Evolutionary conservation across 2,113 vertebrate genomes (phyloP).

Genomic region (Tenebrosternarchus preto): DNA sequence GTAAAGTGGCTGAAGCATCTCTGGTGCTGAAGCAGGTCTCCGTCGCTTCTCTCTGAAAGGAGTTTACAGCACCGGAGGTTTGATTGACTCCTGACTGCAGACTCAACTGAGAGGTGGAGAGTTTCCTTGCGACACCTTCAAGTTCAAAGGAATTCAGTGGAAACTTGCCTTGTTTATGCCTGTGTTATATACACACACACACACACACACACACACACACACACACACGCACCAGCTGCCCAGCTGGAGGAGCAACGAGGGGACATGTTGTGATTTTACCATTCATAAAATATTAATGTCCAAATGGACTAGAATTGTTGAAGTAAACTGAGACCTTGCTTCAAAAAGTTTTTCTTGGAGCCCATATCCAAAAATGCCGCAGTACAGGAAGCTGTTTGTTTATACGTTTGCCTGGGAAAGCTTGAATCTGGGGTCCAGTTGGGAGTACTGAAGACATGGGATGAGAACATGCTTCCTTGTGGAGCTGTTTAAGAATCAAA

Average conservation of each 20-base stretch:
- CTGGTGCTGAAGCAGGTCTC: conserved; percentile 36
- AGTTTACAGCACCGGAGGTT: conserved; percentile 50
- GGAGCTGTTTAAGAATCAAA: not conserved
- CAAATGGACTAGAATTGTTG: not conserved
- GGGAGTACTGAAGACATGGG: not conserved
- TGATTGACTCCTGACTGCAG: conserved; percentile 64
- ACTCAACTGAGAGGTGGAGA: conserved; percentile 18
- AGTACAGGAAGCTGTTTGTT: not conserved
- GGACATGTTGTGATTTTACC: not conserved
- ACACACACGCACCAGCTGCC: not conserved
- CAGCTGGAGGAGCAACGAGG: not conserved
- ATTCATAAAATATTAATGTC: not conserved
- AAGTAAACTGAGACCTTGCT: not conserved
- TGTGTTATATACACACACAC: too few relatives aligned
- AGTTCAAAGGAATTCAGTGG: conserved; percentile 36
- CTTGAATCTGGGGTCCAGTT: not conserved
- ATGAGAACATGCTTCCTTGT: not conserved
- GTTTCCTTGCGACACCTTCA: conserved; percentile 23
- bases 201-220: too few relatives aligned
- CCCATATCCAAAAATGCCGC: not conserved
- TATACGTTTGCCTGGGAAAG: not conserved
- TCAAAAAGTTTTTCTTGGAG: not conserved
- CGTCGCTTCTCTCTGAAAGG: conserved; percentile 54
- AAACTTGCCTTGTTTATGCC: conserved; percentile 26
- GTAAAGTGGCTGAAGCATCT: conserved; percentile 34